Conservation (phyloP, 64 coral and sea anemone species). For the Stylophora pistillata region DNA sequence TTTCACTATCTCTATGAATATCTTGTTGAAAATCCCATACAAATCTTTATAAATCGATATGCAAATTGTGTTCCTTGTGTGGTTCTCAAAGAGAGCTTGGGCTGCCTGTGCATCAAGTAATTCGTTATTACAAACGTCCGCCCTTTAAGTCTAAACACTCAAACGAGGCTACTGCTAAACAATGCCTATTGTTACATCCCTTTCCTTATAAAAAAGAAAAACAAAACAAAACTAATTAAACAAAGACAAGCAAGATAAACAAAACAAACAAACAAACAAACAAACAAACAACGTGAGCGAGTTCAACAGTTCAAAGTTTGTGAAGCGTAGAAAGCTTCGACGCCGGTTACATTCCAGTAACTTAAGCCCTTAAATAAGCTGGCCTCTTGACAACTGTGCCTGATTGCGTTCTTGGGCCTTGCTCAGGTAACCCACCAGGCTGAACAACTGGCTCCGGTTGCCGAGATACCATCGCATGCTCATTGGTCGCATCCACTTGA, state of each 20-base stretch:
- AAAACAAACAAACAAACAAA: not conserved
- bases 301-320: slow-evolving; percentile 5
- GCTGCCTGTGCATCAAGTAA: too few species aligned
- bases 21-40: too few species aligned
- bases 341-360: not conserved
- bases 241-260: not conserved
- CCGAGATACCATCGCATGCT: not conserved
- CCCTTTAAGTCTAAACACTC: too few species aligned
- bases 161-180: too few species aligned
- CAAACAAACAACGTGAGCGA: not conserved
- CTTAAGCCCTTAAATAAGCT: not conserved
- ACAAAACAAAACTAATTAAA: too few species aligned
- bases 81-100: too few species aligned
- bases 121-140: too few species aligned
- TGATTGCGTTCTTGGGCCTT: not conserved
- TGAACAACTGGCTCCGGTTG: not conserved
- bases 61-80: too few species aligned
- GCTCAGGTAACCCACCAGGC: not conserved
- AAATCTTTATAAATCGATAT: too few species aligned
- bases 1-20: too few species aligned
- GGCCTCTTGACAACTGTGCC: not conserved
- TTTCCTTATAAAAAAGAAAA: too few species aligned
- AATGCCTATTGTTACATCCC: too few species aligned
- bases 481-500: not conserved
- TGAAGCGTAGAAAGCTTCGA: not conserved